These are phyloP conservation scores for Eucidaris tribuloides DNA, from an alignment of 35 echinoderm and acorn worm genomes.

Conservation along the genomic window DNA sequence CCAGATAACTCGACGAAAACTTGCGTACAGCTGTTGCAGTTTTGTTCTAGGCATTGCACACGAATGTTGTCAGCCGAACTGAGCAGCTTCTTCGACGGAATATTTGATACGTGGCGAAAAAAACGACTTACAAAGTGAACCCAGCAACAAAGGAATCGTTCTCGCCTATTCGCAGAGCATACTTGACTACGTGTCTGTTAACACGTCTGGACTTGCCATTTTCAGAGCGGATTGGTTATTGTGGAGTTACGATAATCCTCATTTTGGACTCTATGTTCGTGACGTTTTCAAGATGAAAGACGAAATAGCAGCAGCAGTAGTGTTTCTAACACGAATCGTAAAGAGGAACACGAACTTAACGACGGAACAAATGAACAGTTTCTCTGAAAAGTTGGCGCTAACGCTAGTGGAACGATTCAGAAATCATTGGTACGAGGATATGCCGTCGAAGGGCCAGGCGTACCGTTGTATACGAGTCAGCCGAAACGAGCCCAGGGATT, in stretches of 20 bases:
- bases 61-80: too few species aligned
- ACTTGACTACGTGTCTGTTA: neutral
- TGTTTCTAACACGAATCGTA: constrained; percentile 88
- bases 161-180: too few species aligned
- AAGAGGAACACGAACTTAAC: constrained; percentile 55
- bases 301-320: constrained; percentile 97
- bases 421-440: constrained; percentile 98
- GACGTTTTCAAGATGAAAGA: constrained; percentile 75
- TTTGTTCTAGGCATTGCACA: too few species aligned
- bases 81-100: too few species aligned
- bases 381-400: constrained; percentile 77
- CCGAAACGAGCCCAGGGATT: constrained; percentile 65
- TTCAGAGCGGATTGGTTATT: neutral
- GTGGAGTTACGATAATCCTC: constrained; percentile 5
- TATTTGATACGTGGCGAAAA: too few species aligned
- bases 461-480: constrained; percentile 82
- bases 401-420: constrained; percentile 73
- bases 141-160: constrained; percentile 6
- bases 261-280: neutral
- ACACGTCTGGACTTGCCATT: neutral
- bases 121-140: neutral
- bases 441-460: constrained; percentile 79
- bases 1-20: neutral
- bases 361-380: constrained; percentile 62
- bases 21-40: neutral